phyloP scores from a whole-genome alignment of 2,797 vertebrate genomes.

The Peromyscus attwateri region DNA sequence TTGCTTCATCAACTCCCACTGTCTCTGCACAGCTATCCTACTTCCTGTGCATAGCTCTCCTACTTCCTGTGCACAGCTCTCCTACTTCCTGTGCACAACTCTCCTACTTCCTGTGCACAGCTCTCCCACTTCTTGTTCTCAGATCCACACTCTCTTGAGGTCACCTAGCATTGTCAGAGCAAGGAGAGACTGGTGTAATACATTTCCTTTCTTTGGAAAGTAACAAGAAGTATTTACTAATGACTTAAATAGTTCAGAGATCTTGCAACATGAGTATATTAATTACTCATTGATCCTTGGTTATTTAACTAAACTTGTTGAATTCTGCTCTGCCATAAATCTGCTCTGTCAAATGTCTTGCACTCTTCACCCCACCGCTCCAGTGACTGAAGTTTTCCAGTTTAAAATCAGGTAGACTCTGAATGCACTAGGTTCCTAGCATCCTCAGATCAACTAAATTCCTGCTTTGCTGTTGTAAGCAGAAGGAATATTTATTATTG shows the following conservation, averaged over 20 bases:
- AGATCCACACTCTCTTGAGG: background rate
- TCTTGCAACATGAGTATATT: no score
- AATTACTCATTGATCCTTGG: background rate
- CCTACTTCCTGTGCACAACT: no score
- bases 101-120: no score
- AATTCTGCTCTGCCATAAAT: background rate
- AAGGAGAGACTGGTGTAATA: background rate
- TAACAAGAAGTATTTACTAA: background rate
- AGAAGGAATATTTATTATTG: background rate
- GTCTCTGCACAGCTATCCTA: background rate
- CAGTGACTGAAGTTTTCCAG: background rate
- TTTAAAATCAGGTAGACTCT: background rate
- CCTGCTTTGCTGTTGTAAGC: background rate
- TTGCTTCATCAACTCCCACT: background rate
- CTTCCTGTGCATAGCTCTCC: background rate
- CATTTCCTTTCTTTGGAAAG: background rate
- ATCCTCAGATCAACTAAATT: background rate
- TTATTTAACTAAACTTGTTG: background rate
- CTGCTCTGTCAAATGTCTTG: background rate
- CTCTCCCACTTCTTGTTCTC: background rate
- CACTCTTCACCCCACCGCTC: background rate
- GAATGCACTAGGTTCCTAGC: background rate
- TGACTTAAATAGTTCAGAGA: background rate
- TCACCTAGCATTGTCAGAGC: accelerated
- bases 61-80: background rate